Evolutionary conservation across 2,888 invertebrate genomes (phyloP), one percentile per base, ranked within the genome.

Genomic region (Eurois occulta): DNA sequence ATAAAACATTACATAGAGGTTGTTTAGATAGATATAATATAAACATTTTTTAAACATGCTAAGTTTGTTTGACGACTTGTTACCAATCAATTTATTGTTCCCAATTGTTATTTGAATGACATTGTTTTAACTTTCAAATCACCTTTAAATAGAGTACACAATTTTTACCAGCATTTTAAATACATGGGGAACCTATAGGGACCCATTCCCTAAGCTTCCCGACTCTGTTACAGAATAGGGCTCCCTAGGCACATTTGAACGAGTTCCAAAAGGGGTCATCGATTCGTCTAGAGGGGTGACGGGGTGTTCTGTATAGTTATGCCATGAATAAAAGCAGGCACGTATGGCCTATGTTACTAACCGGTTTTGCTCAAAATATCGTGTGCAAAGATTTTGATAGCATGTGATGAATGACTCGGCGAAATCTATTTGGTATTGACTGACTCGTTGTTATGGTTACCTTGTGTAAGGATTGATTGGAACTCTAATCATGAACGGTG

Each of bases 371-470:
- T 24, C 18, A 38, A 2, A 74, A 43, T 46, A 75, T 32, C 13
- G 28, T n/a, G 24, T 32, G 32, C 4, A 43, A 28, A 41, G 10
- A 38, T 41, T n/a, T 21, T 32, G 21, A 41, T 38, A 58, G 43
- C 18, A 43, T 13, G 24, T 11, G 11, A 41, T 16, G 24, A 55
- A 81, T 81, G 41, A 64, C 68, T 55, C 58, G 7, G 28, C 41
- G 28, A 41, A 77, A 66, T 48, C 24, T 24, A 16, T 58, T 60
- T 66, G 16, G 1, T 70, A 46, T 77, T 77, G 46, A 55, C 28
- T 48, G 48, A 48, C 21, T 24, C 21, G 66, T 81, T 83, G 70
- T 70, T 55, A 83, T 83, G 21, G 83, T 74, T 66, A 78, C 74
- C 21, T 52, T 1, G 32, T 32, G 32, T 66, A 52, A 2, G 35